Conservation (phyloP, 2,888 invertebrate species). For the Phania funesta region DNA sequence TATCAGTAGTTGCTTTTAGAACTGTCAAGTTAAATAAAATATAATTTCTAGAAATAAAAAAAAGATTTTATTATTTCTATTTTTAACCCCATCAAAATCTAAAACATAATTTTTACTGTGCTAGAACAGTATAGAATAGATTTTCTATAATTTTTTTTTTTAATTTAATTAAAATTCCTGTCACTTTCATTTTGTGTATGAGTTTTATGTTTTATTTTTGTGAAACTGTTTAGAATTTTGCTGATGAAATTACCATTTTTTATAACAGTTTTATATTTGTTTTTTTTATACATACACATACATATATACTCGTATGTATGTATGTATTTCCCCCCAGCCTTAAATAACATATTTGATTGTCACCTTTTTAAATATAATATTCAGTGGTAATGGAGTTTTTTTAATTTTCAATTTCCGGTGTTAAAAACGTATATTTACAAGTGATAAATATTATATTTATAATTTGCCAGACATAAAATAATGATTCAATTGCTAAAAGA, state of each 20-base stretch:
- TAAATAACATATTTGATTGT: constrained; percentile 47
- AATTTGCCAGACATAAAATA: too few relatives aligned
- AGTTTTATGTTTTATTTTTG: constrained; percentile 23
- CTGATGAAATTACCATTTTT: constrained; percentile 32
- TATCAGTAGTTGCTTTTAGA: not conserved
- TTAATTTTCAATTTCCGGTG: constrained; percentile 49
- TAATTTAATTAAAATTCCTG: constrained; percentile 55
- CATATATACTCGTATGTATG: too few relatives aligned
- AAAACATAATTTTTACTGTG: constrained; percentile 13
- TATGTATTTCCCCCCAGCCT: constrained; percentile 35
- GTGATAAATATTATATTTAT: constrained; percentile 11
- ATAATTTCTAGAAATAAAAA: not conserved
- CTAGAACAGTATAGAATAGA: not conserved
- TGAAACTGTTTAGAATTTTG: constrained; percentile 45
- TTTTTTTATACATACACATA: not conserved
- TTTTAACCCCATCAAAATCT: not conserved
- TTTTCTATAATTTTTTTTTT: not conserved
- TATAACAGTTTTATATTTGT: not conserved
- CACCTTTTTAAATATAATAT: constrained; percentile 17
- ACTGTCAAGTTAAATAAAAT: constrained; percentile 10
- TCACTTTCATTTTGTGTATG: constrained; percentile 50
- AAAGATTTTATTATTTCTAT: constrained; percentile 8
- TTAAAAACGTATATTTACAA: constrained; percentile 32
- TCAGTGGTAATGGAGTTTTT: constrained; percentile 36
- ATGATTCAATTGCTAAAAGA: too few relatives aligned